Evolutionary conservation across 2,888 invertebrate species (phyloP).

Genomic region (Agonopterix subpropinquella): DNA sequence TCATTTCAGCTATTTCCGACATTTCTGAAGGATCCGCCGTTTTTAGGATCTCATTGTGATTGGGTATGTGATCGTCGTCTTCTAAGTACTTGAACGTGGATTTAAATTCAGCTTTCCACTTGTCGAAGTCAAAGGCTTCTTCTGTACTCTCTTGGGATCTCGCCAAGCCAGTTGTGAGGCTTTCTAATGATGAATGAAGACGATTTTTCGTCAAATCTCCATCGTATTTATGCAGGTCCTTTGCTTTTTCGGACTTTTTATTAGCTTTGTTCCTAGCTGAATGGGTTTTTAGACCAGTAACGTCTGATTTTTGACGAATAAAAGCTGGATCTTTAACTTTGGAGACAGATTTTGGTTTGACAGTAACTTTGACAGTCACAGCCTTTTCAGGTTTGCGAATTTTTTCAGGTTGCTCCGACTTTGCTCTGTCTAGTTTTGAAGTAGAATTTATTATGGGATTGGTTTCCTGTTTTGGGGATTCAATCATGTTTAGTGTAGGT

Average conservation of each 20-base stretch:
- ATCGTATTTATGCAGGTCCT: constrained; percentile 32
- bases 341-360: constrained; percentile 38
- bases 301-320: constrained; percentile 77
- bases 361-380: constrained; percentile 16
- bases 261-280: constrained; percentile 47
- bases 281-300: constrained; percentile 74
- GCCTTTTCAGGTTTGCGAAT: constrained; percentile 9
- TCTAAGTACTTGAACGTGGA: constrained; percentile 59
- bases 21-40: constrained; percentile 65
- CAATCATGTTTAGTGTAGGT: constrained; percentile 80
- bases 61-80: constrained; percentile 56
- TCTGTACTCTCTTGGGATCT: constrained; percentile 62
- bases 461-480: constrained; percentile 62
- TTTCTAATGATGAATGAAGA: constrained; percentile 63
- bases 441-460: constrained; percentile 34
- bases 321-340: constrained; percentile 50
- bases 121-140: constrained; percentile 62
- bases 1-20: constrained; percentile 71
- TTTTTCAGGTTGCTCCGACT: constrained; percentile 56
- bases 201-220: constrained; percentile 57
- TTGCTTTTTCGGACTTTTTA: constrained; percentile 48
- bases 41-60: constrained; percentile 58
- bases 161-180: constrained; percentile 54
- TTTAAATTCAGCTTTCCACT: constrained; percentile 64
- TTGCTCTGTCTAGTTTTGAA: constrained; percentile 46